Conservation (phyloP, 2,888 invertebrate genomes). For the Junonia oenone region DNA sequence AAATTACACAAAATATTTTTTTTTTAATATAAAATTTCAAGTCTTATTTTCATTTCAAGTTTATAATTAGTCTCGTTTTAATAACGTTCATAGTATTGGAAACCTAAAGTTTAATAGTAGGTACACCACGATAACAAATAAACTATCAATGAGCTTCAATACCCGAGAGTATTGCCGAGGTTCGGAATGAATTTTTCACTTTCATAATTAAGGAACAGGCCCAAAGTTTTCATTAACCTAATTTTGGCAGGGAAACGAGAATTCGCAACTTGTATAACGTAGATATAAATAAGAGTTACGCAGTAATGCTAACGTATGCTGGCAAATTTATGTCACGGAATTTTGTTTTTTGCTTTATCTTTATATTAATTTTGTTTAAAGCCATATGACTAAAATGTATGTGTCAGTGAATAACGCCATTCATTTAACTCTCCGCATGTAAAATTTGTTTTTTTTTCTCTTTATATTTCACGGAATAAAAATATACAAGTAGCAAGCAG, state of each 20-base stretch:
- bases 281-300: too few species aligned
- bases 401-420: too few species aligned
- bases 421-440: too few species aligned
- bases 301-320: background rate
- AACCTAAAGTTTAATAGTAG: too few species aligned
- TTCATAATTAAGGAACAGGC: slow-evolving; percentile 11
- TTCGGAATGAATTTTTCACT: slow-evolving; percentile 8
- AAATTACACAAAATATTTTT: too few species aligned
- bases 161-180: background rate
- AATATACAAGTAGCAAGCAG: background rate
- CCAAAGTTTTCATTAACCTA: slow-evolving; percentile 5
- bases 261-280: background rate
- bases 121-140: too few species aligned
- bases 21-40: too few species aligned
- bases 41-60: too few species aligned
- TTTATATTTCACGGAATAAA: background rate
- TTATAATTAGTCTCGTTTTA: too few species aligned
- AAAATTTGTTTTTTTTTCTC: background rate
- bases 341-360: background rate
- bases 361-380: background rate
- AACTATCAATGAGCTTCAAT: background rate
- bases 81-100: too few species aligned
- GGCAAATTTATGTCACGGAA: background rate
- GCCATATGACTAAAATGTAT: too few species aligned
- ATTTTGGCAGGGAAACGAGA: slow-evolving; percentile 4